Base-by-base conservation (phyloP, 2,888 invertebrate genomes). In the Acrobasis consociella region DNA sequence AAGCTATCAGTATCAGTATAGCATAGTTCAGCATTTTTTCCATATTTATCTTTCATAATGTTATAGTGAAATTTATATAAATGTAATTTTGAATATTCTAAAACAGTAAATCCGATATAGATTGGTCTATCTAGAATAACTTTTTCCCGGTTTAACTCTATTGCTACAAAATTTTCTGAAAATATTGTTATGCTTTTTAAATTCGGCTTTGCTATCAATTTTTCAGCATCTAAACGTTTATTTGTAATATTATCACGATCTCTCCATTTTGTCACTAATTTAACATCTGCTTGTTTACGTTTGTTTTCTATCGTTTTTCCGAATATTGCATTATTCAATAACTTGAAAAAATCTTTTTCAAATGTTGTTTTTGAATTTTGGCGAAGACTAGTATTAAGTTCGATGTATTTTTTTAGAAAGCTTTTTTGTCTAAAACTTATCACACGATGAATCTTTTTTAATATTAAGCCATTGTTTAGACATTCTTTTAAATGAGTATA, bases 321-420 rank as follows among this genome's bases (percentile, higher is more conserved):
- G 52, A 65, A 65, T 38, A 65, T 61, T 3, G 61, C 38, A 22
- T 63, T 65, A 53, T 65, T 65, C 13, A 59, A 22, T 13, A 59
- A 49, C 17, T 64, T 64, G 16, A 64, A 64, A 42, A 64, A 65
- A 42, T 64, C 63, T 55, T 60, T 60, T 60, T 65, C 46, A 59
- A 58, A 64, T 13, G 31, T 0, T 49, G 38, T 42, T 58, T 46
- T n/a, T n/a, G n/a, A n/a, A n/a, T n/a, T n/a, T n/a, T n/a, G n/a
- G n/a, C n/a, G n/a, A n/a, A n/a, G n/a, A 60, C 17, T 42, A 49
- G 58, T 49, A 65, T 52, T 39, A 63, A 69, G 51, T 10, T 63
- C 64, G 38, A 79, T 68, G 65, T 74, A 76, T 38, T 67, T 62
- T 60, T 75, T 71, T 49, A 81, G 58, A 76, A 73, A 83, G 37